A percentile compares a stretch with the other conserved stretches of the same genome.
phyloP scores from a whole-genome alignment of 2,888 invertebrate species.

The Apoderus coryli region DNA sequence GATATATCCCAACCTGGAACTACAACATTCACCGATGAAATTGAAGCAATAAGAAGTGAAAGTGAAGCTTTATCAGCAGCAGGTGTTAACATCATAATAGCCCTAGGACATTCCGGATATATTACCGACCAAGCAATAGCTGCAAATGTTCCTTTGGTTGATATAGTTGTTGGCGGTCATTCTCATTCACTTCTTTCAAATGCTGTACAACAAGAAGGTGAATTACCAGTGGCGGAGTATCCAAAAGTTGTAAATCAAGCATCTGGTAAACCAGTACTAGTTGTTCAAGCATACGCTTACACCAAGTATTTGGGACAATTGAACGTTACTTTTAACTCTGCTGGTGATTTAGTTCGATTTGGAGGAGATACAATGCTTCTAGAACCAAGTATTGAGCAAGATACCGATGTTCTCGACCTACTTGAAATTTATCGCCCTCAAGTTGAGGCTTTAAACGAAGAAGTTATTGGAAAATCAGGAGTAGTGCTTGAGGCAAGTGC shows the following conservation, averaged over 20 bases:
- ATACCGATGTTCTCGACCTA: slow-evolving; percentile 43
- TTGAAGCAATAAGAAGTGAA: slow-evolving; percentile 50
- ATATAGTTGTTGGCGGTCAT: slow-evolving; percentile 83
- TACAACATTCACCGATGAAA: slow-evolving; percentile 45
- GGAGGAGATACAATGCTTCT: slow-evolving; percentile 66
- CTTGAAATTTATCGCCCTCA: slow-evolving; percentile 45
- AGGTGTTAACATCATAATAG: slow-evolving; percentile 70
- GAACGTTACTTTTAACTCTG: slow-evolving; percentile 49
- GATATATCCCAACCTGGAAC: slow-evolving; percentile 36
- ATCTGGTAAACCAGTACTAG: slow-evolving; percentile 60
- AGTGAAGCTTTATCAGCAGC: slow-evolving; percentile 42
- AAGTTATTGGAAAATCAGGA: slow-evolving; percentile 50
- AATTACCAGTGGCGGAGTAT: slow-evolving; percentile 59
- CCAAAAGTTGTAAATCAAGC: slow-evolving; percentile 56
- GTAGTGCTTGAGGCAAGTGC: slow-evolving; percentile 52
- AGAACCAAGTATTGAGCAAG: slow-evolving; percentile 48
- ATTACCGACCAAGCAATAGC: slow-evolving; percentile 65
- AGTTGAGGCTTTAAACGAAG: slow-evolving; percentile 37
- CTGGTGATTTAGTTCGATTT: slow-evolving; percentile 52
- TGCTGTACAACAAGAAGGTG: slow-evolving; percentile 53
- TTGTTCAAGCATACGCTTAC: slow-evolving; percentile 80
- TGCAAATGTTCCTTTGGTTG: slow-evolving; percentile 57
- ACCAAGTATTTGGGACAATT: slow-evolving; percentile 77
- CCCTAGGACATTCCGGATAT: slow-evolving; percentile 81
- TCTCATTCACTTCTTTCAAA: slow-evolving; percentile 81